These are phyloP conservation scores for Scolopax bukidnonensis DNA, from an alignment of 2,797 vertebrate species.

Conservation along the genomic window DNA sequence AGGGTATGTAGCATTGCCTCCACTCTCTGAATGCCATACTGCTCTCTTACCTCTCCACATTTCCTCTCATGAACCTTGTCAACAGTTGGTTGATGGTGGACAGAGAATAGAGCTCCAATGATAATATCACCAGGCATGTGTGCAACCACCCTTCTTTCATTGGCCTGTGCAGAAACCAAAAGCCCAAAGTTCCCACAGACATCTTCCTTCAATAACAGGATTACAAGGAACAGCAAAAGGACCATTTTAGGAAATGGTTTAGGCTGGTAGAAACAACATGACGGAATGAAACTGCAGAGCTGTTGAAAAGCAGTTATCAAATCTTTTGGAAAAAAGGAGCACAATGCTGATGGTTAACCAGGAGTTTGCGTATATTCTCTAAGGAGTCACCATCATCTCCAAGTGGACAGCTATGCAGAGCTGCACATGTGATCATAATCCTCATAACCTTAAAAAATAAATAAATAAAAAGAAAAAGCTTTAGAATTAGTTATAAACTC, in stretches of 20 bases:
- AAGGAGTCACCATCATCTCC: conserved; percentile 43
- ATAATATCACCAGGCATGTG: conserved; percentile 95
- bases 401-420: conserved; percentile 27
- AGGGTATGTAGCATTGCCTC: conserved; percentile 98
- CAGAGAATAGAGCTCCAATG: conserved; percentile 97
- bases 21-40: conserved; percentile 98
- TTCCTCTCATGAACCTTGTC: conserved; percentile 98
- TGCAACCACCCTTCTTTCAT: conserved; percentile 91
- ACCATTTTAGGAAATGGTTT: conserved; percentile 83
- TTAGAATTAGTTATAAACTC: not conserved
- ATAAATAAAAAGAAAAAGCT: conserved; percentile 21
- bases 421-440: conserved; percentile 58
- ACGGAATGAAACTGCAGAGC: conserved; percentile 31
- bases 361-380: conserved; percentile 50
- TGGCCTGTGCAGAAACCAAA: conserved; percentile 84
- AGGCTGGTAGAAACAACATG: conserved; percentile 80
- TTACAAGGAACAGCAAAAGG: conserved; percentile 81
- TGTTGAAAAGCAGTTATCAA: conserved; percentile 17
- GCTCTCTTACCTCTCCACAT: conserved; percentile 94
- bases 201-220: conserved; percentile 83
- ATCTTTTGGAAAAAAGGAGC: conserved; percentile 31
- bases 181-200: conserved; percentile 76
- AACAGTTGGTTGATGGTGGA: conserved; percentile 96
- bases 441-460: conserved; percentile 75
- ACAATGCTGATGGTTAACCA: conserved; percentile 14